Evolutionary conservation across 2,888 invertebrate genomes (phyloP).

Genomic region (Pterostichus madidus): DNA sequence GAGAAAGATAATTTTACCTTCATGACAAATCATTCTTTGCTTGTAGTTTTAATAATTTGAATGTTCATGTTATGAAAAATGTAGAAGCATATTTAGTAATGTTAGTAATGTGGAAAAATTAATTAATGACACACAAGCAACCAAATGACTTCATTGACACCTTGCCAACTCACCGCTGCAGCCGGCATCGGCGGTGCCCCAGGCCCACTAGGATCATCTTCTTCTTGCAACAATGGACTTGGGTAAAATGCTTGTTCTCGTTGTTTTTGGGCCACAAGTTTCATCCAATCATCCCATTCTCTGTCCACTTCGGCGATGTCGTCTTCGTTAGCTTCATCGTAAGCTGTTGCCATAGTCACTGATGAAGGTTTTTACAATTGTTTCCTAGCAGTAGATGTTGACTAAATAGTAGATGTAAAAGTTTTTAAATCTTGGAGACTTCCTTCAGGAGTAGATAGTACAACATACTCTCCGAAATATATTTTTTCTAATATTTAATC

Average conservation of each 20-base stretch:
- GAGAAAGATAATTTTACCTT: neutral
- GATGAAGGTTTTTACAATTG: neutral
- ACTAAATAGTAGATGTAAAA: too few relatives aligned
- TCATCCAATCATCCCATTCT: constrained; percentile 82
- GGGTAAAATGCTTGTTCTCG: constrained; percentile 79
- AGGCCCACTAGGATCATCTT: constrained; percentile 74
- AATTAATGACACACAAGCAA: too few relatives aligned
- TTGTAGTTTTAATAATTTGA: too few relatives aligned
- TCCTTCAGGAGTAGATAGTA: neutral
- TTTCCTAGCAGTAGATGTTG: neutral
- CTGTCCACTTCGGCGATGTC: constrained; percentile 79
- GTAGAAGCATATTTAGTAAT: too few relatives aligned
- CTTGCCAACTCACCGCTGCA: constrained; percentile 53
- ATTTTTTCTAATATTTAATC: too few relatives aligned
- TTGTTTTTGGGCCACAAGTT: constrained; percentile 78
- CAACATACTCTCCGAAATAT: too few relatives aligned
- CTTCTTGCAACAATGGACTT: constrained; percentile 79
- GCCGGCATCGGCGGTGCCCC: constrained; percentile 59
- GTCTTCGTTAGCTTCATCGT: constrained; percentile 73
- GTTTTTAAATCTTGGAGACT: neutral
- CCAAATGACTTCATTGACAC: too few relatives aligned
- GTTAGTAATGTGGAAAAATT: too few relatives aligned
- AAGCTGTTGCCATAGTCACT: constrained; percentile 47
- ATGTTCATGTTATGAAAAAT: too few relatives aligned
- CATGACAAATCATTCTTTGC: too few relatives aligned